A percentile compares a stretch with the other conserved stretches of the same genome.
phyloP scores from a whole-genome alignment of 2,797 vertebrate species.

The Gymnothorax reevesii region DNA sequence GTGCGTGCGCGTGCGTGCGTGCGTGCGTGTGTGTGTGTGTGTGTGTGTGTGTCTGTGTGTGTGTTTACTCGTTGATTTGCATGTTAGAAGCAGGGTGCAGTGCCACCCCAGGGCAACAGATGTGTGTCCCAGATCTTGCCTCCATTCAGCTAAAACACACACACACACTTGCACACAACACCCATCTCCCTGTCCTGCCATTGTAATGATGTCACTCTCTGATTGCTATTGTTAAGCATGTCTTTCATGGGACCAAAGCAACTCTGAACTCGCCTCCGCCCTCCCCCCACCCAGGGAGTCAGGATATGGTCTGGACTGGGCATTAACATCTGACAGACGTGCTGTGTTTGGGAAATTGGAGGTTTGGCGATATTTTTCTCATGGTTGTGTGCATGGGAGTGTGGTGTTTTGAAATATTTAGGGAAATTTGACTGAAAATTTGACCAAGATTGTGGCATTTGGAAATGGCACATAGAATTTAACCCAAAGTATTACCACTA shows the following conservation, averaged over 20 bases:
- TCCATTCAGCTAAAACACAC: constrained; percentile 43
- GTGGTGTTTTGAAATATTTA: neutral
- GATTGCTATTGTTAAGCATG: constrained; percentile 73
- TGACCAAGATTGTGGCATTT: neutral
- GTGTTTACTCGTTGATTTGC: neutral
- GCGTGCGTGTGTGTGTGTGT: neutral
- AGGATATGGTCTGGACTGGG: constrained; percentile 68
- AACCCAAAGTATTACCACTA: neutral
- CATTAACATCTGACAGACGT: constrained; percentile 58
- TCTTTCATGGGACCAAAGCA: constrained; percentile 60
- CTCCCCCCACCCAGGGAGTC: constrained; percentile 65
- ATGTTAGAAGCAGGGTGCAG: neutral
- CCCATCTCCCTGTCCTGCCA: constrained; percentile 61
- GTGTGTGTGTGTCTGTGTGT: neutral
- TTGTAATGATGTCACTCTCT: constrained; percentile 63
- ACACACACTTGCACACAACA: constrained; percentile 16
- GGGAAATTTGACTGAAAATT: neutral
- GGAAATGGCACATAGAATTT: neutral
- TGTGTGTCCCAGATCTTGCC: constrained; percentile 64
- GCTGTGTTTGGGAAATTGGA: neutral
- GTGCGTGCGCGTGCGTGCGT: neutral
- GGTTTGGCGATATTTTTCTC: neutral
- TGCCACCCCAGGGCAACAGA: constrained; percentile 69
- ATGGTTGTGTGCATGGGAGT: neutral
- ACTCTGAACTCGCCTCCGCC: constrained; percentile 63